Conservation (phyloP, 2,113 vertebrate genomes). For the Thalassarche chlororhynchos region DNA sequence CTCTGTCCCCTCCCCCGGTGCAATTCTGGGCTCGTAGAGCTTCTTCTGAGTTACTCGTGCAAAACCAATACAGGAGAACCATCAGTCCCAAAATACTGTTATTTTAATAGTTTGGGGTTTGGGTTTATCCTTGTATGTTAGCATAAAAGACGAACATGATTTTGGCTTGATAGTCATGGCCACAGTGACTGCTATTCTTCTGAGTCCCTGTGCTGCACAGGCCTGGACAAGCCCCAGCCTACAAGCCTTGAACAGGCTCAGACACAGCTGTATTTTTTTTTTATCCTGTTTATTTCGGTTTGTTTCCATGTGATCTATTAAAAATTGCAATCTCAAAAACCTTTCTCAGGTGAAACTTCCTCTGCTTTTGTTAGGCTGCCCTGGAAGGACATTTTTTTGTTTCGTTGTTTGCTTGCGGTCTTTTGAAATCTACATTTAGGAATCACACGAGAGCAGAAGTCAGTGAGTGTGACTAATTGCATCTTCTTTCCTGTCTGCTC, state of each 20-base stretch:
- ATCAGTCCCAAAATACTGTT: not conserved
- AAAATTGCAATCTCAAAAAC: not conserved
- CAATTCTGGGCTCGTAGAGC: not conserved
- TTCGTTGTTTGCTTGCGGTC: not conserved
- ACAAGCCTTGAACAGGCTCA: conserved; percentile 37
- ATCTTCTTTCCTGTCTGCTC: not conserved
- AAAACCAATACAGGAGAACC: not conserved
- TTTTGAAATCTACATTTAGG: not conserved
- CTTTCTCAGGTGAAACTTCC: not conserved
- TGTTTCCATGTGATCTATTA: conserved; percentile 18
- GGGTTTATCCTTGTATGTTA: not conserved
- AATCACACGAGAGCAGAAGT: not conserved
- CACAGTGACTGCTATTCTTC: not conserved
- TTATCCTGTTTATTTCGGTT: conserved; percentile 25
- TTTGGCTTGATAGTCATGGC: conserved; percentile 19
- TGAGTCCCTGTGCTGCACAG: conserved; percentile 17
- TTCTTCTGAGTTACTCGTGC: not conserved
- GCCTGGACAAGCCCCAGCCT: conserved; percentile 36
- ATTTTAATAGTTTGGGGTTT: not conserved
- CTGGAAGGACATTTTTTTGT: not conserved
- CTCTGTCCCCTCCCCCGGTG: not conserved
- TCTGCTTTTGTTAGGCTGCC: not conserved
- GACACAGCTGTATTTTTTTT: not conserved
- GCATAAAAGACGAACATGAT: not conserved
- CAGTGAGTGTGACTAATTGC: not conserved